These are phyloP conservation scores for Sebastes oblongus DNA, from an alignment of 2,797 vertebrate species.

Conservation along the genomic window DNA sequence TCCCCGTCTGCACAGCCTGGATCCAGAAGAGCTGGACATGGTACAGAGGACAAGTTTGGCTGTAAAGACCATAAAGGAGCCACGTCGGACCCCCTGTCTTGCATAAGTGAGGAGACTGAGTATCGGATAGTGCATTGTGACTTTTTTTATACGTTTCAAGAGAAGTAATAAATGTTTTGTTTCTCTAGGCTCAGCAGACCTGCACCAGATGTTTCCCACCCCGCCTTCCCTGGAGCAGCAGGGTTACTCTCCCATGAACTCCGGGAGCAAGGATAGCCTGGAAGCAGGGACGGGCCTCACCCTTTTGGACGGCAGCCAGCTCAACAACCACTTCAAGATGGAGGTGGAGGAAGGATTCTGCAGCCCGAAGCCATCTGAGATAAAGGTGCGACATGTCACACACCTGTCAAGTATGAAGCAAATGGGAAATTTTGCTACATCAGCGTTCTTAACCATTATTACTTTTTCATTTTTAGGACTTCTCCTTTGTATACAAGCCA, in stretches of 20 bases:
- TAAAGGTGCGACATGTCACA: slow-evolving; percentile 85
- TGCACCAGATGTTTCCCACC: slow-evolving; percentile 98
- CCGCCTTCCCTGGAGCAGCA: slow-evolving; percentile 97
- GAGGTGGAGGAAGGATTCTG: slow-evolving; percentile 98
- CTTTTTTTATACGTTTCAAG: not conserved
- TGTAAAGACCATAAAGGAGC: slow-evolving; percentile 89
- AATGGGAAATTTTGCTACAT: not conserved
- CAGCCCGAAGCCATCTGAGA: slow-evolving; percentile 95
- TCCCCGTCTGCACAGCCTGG: slow-evolving; percentile 83
- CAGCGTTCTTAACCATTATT: not conserved
- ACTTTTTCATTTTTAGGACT: slow-evolving; percentile 83
- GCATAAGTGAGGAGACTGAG: slow-evolving; percentile 88
- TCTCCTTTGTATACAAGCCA: slow-evolving; percentile 95
- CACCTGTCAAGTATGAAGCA: not conserved
- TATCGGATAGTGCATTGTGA: not conserved
- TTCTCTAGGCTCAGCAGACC: slow-evolving; percentile 91
- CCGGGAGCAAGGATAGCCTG: slow-evolving; percentile 93
- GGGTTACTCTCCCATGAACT: slow-evolving; percentile 99
- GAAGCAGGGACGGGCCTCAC: slow-evolving; percentile 91
- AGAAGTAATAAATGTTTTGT: slow-evolving; percentile 9
- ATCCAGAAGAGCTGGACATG: slow-evolving; percentile 86
- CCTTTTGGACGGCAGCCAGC: slow-evolving; percentile 86
- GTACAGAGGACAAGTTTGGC: slow-evolving; percentile 89
- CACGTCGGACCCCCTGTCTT: slow-evolving; percentile 88
- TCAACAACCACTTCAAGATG: slow-evolving; percentile 92